phyloP scores from a whole-genome alignment of 2,797 vertebrate species.

The Semotilus atromaculatus region DNA sequence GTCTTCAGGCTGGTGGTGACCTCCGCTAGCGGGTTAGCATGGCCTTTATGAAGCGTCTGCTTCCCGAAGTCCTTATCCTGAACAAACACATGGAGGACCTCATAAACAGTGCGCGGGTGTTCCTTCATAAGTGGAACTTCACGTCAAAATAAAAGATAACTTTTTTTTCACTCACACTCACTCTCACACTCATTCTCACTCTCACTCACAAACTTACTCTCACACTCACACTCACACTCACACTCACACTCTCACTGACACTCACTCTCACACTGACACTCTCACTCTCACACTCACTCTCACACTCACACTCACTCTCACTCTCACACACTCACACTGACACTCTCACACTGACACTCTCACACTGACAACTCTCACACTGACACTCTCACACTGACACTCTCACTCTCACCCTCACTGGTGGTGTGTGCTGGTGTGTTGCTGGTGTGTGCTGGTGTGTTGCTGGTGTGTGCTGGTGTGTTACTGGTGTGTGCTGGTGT shows the following conservation, averaged over 20 bases:
- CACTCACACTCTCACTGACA: too few relatives aligned
- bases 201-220: neutral
- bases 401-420: neutral
- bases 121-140: too few relatives aligned
- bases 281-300: neutral
- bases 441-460: too few relatives aligned
- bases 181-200: neutral
- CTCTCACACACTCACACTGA: neutral
- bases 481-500: too few relatives aligned
- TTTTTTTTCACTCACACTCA: too few relatives aligned
- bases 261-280: neutral
- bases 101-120: neutral
- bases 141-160: neutral
- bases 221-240: neutral
- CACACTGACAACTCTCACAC: constrained; percentile 3
- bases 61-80: constrained; percentile 98
- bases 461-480: too few relatives aligned
- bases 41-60: constrained; percentile 91
- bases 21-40: constrained; percentile 94
- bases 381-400: neutral
- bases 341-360: neutral
- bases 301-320: neutral
- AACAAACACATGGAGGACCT: neutral
- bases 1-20: constrained; percentile 98
- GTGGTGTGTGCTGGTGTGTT: too few relatives aligned